phyloP scores from a whole-genome alignment of 2,113 vertebrate genomes.

The Cathartes aura region DNA sequence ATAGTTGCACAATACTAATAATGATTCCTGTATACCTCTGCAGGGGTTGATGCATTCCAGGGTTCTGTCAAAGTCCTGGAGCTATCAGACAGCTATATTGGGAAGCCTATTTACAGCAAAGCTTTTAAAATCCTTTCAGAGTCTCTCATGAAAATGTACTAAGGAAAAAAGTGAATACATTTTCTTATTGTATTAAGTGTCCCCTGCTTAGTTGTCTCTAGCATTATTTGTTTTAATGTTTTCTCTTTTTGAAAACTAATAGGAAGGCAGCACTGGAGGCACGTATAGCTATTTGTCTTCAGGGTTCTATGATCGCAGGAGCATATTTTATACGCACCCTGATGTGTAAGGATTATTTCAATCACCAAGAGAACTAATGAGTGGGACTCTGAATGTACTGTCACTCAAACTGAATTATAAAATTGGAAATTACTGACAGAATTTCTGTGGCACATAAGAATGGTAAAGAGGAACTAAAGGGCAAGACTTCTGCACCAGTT shows the following conservation, averaged over 20 bases:
- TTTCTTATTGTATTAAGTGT: not conserved
- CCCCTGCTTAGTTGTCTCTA: not conserved
- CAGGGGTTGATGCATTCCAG: not conserved
- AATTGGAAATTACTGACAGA: not conserved
- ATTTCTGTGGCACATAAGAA: not conserved
- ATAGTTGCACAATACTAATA: not conserved
- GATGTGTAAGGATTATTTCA: not conserved
- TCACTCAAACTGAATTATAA: not conserved
- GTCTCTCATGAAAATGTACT: not conserved
- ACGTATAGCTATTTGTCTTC: not conserved
- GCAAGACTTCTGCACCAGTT: not conserved
- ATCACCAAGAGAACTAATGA: not conserved
- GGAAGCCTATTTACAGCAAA: not conserved
- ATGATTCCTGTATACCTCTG: not conserved
- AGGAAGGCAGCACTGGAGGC: not conserved
- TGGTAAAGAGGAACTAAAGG: not conserved
- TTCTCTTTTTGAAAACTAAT: not conserved
- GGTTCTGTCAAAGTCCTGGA: not conserved
- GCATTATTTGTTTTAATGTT: not conserved
- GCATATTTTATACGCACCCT: not conserved
- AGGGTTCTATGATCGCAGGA: not conserved
- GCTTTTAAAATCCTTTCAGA: not conserved
- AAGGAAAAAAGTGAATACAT: not conserved
- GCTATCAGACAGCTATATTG: not conserved
- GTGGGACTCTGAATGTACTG: not conserved